These are phyloP conservation scores for Delphinapterus leucas DNA, from an alignment of 2,113 vertebrate species.

Conservation along the genomic window DNA sequence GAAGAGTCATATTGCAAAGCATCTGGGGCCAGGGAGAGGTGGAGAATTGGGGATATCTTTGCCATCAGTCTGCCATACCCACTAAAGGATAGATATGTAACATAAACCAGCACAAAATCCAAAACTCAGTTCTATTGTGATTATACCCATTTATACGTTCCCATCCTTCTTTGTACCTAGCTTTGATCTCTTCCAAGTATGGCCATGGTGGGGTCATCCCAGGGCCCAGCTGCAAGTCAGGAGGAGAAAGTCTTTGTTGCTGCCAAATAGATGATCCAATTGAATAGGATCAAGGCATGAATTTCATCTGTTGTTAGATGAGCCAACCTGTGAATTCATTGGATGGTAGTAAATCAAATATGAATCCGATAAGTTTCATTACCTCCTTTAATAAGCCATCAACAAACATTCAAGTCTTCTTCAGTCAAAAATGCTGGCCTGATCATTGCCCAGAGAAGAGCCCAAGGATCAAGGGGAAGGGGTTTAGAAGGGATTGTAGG, in stretches of 20 bases:
- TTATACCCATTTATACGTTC: neutral
- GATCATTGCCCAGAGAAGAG: neutral
- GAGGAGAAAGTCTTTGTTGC: neutral
- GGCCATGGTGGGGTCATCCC: neutral
- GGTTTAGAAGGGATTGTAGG: neutral
- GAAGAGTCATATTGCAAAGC: neutral
- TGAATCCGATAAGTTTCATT: neutral
- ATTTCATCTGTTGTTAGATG: neutral
- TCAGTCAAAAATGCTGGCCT: neutral
- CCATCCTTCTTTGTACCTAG: neutral
- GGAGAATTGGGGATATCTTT: neutral
- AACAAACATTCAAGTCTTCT: neutral
- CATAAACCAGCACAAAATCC: neutral
- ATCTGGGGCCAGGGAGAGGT: too few relatives aligned
- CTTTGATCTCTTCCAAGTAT: neutral
- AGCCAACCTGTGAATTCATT: neutral
- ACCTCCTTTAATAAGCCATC: slow-evolving; percentile 15
- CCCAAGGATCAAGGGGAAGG: neutral
- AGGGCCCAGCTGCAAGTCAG: neutral
- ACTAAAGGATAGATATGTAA: neutral
- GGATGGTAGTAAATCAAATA: slow-evolving; percentile 5
- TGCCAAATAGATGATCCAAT: neutral
- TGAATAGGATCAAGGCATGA: neutral
- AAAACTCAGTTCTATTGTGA: neutral
- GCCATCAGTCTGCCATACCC: neutral